Evolutionary conservation across 2,888 invertebrate genomes (phyloP).

Genomic region (Laspeyria flexula): DNA sequence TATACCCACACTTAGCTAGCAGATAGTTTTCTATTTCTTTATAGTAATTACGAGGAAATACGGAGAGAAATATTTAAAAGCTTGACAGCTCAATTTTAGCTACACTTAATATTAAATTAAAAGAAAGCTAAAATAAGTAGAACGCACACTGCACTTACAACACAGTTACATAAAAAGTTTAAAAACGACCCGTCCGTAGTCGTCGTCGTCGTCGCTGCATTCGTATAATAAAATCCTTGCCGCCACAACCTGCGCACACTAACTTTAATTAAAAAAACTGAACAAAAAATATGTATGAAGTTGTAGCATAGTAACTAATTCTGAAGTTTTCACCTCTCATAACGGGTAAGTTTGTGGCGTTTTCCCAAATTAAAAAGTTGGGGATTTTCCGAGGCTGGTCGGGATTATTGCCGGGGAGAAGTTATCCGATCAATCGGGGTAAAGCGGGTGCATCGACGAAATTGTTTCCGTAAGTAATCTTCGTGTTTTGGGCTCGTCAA

Average conservation of each 20-base stretch:
- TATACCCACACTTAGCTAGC: too few relatives aligned
- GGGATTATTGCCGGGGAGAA: conserved; percentile 22
- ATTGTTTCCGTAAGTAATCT: conserved; percentile 27
- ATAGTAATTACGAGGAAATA: too few relatives aligned
- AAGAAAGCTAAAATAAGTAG: neutral
- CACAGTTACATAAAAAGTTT: conserved; percentile 4
- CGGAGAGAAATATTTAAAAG: too few relatives aligned
- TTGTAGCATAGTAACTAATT: conserved; percentile 41
- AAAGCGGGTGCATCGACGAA: conserved; percentile 20
- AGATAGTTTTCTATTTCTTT: too few relatives aligned
- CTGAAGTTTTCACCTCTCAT: conserved; percentile 46
- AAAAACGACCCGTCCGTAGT: conserved; percentile 6
- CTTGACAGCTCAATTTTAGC: too few relatives aligned
- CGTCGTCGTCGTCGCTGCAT: conserved; percentile 8
- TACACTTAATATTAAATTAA: too few relatives aligned
- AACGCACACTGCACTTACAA: neutral
- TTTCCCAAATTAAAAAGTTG: conserved; percentile 36
- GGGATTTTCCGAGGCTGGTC: conserved; percentile 7
- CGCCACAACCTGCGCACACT: conserved; percentile 14
- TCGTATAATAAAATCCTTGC: conserved; percentile 21
- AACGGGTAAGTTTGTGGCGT: conserved; percentile 25
- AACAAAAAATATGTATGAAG: conserved; percentile 8
- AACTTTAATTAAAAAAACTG: conserved; percentile 31
- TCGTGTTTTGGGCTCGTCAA: conserved; percentile 6
- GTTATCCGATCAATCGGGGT: conserved; percentile 28